Conservation (phyloP, 2,113 vertebrate species). For the Notarius lentiginosus region DNA sequence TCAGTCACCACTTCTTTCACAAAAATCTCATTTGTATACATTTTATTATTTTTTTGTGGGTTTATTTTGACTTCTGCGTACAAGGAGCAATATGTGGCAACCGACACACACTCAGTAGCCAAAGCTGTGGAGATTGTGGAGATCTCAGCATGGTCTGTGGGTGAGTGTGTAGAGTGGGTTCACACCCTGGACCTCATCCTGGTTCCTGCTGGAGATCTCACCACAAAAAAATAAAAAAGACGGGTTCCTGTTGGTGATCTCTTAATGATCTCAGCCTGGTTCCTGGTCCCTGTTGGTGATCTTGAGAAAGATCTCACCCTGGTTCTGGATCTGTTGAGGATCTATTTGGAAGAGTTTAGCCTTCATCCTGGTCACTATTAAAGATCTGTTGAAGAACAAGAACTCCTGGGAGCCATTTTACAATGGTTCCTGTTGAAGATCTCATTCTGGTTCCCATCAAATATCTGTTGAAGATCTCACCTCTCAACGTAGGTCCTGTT, state of each 20-base stretch:
- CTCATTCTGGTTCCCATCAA: not conserved
- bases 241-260: not conserved
- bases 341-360: not conserved
- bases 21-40: constrained; percentile 23
- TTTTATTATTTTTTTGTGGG: constrained; percentile 10
- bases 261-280: not conserved
- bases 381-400: not conserved
- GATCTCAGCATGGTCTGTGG: not conserved
- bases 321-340: not conserved
- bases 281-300: not conserved
- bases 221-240: not conserved
- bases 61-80: not conserved
- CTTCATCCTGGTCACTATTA: not conserved
- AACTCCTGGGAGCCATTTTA: not conserved
- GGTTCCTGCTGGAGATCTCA: not conserved
- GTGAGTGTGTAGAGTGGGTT: not conserved
- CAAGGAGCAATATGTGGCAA: constrained; percentile 23
- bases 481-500: not conserved
- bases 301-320: not conserved
- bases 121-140: not conserved
- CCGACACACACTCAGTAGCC: not conserved
- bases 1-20: constrained; percentile 17
- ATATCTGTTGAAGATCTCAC: not conserved
- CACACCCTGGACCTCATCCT: not conserved
- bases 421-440: not conserved